These are phyloP conservation scores for Diachasma alloeum DNA, from an alignment of 1,140 invertebrate genomes.

Conservation along the genomic window DNA sequence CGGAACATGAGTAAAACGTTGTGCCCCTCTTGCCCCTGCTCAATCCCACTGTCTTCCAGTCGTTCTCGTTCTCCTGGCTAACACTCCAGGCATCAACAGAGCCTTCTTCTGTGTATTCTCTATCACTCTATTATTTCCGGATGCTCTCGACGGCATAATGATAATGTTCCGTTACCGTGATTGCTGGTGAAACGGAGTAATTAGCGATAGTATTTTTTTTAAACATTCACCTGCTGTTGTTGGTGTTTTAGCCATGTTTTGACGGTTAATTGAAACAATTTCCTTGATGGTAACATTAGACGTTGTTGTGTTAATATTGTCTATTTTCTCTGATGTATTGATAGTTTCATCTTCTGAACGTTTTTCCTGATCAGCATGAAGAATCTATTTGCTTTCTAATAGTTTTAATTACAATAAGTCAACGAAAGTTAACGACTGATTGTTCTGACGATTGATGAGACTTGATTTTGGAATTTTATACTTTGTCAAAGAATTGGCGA, in stretches of 20 bases:
- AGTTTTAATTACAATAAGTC: too few species aligned
- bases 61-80: not conserved
- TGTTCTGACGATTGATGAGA: too few species aligned
- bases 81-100: not conserved
- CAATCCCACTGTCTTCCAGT: not conserved
- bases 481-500: too few species aligned
- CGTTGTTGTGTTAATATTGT: not conserved
- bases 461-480: too few species aligned
- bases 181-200: slow-evolving; percentile 26
- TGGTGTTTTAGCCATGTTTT: not conserved
- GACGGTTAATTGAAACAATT: not conserved
- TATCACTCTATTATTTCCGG: slow-evolving; percentile 30
- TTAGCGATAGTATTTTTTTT: slow-evolving; percentile 27
- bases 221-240: not conserved
- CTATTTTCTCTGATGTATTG: not conserved
- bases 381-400: too few species aligned
- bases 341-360: not conserved
- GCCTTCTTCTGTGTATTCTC: not conserved
- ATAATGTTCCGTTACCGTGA: slow-evolving; percentile 33
- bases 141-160: slow-evolving; percentile 26
- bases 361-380: too few species aligned
- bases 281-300: not conserved
- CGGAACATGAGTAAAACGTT: slow-evolving; percentile 9
- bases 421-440: too few species aligned
- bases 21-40: slow-evolving; percentile 1